Evolutionary conservation across 1,140 invertebrate species (phyloP), one percentile per base, ranked within the genome.

Genomic region (Heliconius eleuchia): DNA sequence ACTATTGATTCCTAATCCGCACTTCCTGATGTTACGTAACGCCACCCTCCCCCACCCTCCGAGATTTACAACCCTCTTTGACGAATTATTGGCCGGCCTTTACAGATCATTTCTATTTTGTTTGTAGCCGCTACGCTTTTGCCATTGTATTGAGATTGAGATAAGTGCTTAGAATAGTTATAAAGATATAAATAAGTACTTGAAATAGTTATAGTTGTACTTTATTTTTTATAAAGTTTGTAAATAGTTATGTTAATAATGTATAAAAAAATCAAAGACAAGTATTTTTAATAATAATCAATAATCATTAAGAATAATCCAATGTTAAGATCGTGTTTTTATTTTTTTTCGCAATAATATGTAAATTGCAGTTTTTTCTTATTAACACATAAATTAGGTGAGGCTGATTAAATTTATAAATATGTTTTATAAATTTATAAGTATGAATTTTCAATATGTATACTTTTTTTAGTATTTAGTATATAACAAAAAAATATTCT

Each of bases 1-100:
- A 94, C 92, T 94, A 94, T 94, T 93, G 92, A 94, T 94, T 94
- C 92, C 92, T 94, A 94, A 94, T 94, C 92, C 91, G 91, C 92
- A 93, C 92, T 94, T 94, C 92, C 92, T 90, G 91, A 89, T 90
- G 89, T 93, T 93, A 92, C 91, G 91, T 89, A 94, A 94, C 86
- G 74, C 82, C 84, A 73, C 50, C 80, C 72, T 76, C 80, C 30
- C 82, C 52, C 78, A 76, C 83, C 81, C 84, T 79, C 75, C 60
- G 88, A 91, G 89, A 91, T 91, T 91, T 89, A 90, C 89, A 83
- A 80, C 84, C 83, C 86, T 85, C 85, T 85, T 92, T 92, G 92
- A 91, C 91, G 91, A 90, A 92, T 92, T 89, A 90, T 89, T 89
- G 87, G 87, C 89, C 89, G 86, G 86, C 79, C 85, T 84, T 85